Percentiles rank a stretch among this genome's conserved stretches.
These are phyloP conservation scores for Nothocercus julius DNA, from an alignment of 2,113 vertebrate genomes.

Conservation along the genomic window DNA sequence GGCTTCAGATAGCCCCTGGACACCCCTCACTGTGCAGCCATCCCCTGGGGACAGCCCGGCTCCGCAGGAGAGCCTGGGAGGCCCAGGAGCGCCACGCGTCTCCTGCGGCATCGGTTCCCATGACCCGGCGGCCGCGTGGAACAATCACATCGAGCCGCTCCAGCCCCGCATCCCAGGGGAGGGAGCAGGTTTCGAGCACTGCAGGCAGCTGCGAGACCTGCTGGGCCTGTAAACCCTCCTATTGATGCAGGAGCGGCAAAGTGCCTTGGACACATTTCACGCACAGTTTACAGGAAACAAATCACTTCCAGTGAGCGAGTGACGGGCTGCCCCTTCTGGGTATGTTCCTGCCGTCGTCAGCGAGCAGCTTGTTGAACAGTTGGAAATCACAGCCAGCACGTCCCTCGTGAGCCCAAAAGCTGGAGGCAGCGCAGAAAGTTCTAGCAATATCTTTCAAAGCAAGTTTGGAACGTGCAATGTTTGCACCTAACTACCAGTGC, in stretches of 20 bases:
- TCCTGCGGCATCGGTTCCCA: conserved; percentile 32
- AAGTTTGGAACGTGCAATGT: background rate
- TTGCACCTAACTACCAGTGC: background rate
- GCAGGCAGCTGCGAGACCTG: conserved; percentile 43
- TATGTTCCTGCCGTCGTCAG: background rate
- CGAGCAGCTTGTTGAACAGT: background rate
- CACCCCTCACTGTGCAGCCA: background rate
- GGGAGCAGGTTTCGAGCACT: background rate
- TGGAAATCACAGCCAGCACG: background rate
- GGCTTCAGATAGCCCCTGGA: background rate
- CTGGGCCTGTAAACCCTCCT: conserved; percentile 1
- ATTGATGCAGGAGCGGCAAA: background rate
- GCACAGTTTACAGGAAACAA: background rate
- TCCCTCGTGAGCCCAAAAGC: background rate
- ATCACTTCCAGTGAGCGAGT: background rate
- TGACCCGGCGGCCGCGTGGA: conserved; percentile 42
- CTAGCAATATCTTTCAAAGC: background rate
- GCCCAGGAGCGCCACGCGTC: background rate
- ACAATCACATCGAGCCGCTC: conserved; percentile 38
- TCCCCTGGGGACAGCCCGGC: background rate
- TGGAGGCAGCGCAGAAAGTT: background rate
- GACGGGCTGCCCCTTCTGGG: background rate
- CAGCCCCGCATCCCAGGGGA: conserved; percentile 43
- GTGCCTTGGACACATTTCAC: background rate
- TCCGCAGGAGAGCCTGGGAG: background rate